Percentiles rank a stretch among this genome's conserved stretches.
phyloP scores from a whole-genome alignment of 1,140 invertebrate genomes.

The Hypothenemus hampei region DNA sequence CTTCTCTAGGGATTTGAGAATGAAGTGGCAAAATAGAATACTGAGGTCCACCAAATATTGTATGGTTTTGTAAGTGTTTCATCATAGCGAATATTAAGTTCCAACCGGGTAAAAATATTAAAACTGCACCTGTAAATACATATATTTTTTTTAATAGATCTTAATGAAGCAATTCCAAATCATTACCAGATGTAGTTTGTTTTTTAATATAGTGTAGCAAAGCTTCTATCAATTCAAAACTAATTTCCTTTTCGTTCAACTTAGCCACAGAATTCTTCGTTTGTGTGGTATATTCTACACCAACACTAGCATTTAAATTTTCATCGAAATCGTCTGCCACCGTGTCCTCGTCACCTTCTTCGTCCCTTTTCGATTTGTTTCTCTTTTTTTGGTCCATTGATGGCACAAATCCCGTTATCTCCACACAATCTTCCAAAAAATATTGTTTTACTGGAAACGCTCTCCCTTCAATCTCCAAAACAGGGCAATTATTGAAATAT shows the following conservation, averaged over 20 bases:
- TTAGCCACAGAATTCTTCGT: conserved; percentile 69
- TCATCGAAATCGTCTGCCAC: conserved; percentile 65
- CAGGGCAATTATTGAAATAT: conserved; percentile 88
- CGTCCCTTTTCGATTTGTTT: conserved; percentile 48
- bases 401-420: conserved; percentile 76
- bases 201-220: conserved; percentile 72
- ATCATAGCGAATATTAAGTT: conserved; percentile 90
- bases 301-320: conserved; percentile 66
- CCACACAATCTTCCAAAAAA: conserved; percentile 85
- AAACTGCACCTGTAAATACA: conserved; percentile 64
- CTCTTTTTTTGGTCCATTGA: conserved; percentile 63
- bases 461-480: conserved; percentile 72
- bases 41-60: conserved; percentile 63
- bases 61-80: conserved; percentile 74
- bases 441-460: conserved; percentile 80
- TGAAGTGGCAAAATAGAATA: conserved; percentile 81
- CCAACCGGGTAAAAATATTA: conserved; percentile 93
- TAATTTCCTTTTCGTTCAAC: conserved; percentile 84
- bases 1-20: conserved; percentile 84
- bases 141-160: background rate
- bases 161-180: background rate
- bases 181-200: conserved; percentile 59
- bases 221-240: conserved; percentile 86
- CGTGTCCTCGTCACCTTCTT: conserved; percentile 51
- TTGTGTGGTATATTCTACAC: conserved; percentile 51